Conservation (phyloP, 2,888 invertebrate species). For the Coleophora deauratella region DNA sequence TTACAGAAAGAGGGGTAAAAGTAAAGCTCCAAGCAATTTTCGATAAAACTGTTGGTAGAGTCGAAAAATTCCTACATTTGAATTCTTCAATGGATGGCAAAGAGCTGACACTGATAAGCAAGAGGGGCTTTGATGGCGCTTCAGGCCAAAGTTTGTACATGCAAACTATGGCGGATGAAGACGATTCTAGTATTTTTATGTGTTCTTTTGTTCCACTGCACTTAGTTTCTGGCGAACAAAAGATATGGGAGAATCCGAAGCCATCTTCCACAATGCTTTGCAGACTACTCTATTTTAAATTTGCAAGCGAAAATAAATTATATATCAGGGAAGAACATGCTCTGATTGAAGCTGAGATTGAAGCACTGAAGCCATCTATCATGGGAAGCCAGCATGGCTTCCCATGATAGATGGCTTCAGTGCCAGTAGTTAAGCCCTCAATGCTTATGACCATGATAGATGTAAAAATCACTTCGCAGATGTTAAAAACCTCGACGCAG, state of each 20-base stretch:
- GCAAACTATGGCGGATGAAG: background rate
- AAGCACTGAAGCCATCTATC: slow-evolving; percentile 5
- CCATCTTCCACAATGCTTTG: slow-evolving; percentile 9
- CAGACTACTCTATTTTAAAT: slow-evolving; percentile 5
- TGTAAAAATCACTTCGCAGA: slow-evolving; percentile 8
- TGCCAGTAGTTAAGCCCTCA: slow-evolving; percentile 3
- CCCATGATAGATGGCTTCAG: no score
- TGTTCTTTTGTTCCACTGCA: background rate
- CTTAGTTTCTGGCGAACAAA: slow-evolving; percentile 1
- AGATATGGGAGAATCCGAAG: slow-evolving; percentile 11
- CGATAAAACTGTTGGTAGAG: slow-evolving; percentile 10
- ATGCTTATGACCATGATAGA: slow-evolving; percentile 10
- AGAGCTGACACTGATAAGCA: slow-evolving; percentile 4
- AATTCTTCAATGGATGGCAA: slow-evolving; percentile 5
- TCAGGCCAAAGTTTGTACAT: background rate
- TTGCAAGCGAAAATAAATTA: slow-evolving; percentile 5
- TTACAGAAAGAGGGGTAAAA: slow-evolving; percentile 8
- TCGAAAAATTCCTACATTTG: slow-evolving; percentile 5
- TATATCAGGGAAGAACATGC: slow-evolving; percentile 4
- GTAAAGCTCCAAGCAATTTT: slow-evolving; percentile 14
- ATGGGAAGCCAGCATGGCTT: slow-evolving; percentile 3
- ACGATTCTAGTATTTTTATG: slow-evolving; percentile 1
- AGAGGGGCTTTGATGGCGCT: background rate
- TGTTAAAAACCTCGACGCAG: slow-evolving; percentile 8
- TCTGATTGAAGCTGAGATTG: background rate